Base-by-base conservation (phyloP, 2,888 invertebrate genomes). In the Drosophila cracens region DNA sequence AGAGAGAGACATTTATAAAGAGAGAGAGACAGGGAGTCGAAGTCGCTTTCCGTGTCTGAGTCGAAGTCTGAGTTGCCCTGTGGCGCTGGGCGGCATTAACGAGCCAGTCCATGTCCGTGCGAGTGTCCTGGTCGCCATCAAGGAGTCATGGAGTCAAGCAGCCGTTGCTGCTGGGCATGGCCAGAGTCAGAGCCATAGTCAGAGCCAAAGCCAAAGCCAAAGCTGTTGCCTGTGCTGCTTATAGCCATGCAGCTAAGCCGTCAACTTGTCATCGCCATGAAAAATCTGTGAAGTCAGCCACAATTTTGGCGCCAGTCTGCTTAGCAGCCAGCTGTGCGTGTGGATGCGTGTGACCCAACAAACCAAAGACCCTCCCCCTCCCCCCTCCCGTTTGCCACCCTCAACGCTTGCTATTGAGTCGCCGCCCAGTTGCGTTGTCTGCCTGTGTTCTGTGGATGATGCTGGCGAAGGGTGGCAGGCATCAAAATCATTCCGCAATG, bases 241-340 rank as follows among this genome's bases (percentile, higher is more conserved):
- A 76, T 76, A 58, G 71, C 74, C 63, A 53, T 66, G 52, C 52
- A 70, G 74, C 84, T 84, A 76, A 85, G 73, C 86, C 82, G 81
- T 88, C 82, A 82, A 85, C 83, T 80, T 83, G 79, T 84, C 82
- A 83, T 79, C 83, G 81, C 80, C 83, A 86, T 83, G 79, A 80
- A 79, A 91, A 91, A 91, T 91, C 87, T 87, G 90, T 91, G 88
- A 84, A 91, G 91, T 89, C 91, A 90, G 90, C 89, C 90, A 83
- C 90, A 86, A 82, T 90, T 91, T 90, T 92, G 91, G 91, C 91
- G 92, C 91, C 91, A 91, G 90, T 90, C 91, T 84, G 84, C 88
- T 89, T 87, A 76, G 74, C 79, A 81, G 81, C 91, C 91, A 92
- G 90, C 91, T 91, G 91, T 88, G 83, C 81, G 84, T 83, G 79